Conservation (phyloP, 2,113 vertebrate species). For the Protomyctophum bolini region DNA sequence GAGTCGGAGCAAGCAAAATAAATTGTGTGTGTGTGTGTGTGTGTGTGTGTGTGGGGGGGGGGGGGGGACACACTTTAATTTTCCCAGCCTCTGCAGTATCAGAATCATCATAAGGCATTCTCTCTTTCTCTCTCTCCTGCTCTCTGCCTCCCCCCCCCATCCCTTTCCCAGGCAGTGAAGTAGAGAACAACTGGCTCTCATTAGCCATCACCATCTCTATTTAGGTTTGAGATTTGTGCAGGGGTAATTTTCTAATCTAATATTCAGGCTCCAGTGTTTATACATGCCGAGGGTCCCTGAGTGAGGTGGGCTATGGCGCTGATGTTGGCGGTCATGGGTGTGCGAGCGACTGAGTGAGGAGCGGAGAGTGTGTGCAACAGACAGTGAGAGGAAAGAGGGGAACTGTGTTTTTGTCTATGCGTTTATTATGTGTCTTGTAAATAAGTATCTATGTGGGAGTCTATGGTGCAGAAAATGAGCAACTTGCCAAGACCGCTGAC, state of each 20-base stretch:
- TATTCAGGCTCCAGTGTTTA: constrained; percentile 45
- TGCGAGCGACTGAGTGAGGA: not conserved
- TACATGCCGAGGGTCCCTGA: constrained; percentile 34
- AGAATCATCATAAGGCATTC: constrained; percentile 27
- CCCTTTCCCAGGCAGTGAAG: constrained; percentile 40
- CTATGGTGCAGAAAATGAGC: not conserved
- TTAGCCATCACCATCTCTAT: constrained; percentile 51
- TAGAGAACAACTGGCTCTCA: constrained; percentile 63
- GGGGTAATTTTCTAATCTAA: constrained; percentile 63
- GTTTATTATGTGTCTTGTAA: not conserved
- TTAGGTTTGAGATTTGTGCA: constrained; percentile 53
- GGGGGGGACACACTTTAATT: constrained; percentile 40
- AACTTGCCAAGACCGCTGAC: not conserved
- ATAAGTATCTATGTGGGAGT: not conserved
- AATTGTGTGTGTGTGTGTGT: no score
- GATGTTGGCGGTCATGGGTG: constrained; percentile 9
- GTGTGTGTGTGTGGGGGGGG: no score
- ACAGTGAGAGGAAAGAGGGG: not conserved
- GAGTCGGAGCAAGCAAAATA: constrained; percentile 21
- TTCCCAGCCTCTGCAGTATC: constrained; percentile 29
- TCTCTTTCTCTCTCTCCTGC: not conserved
- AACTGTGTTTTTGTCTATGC: not conserved
- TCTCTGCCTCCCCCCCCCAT: no score
- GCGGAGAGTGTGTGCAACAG: not conserved
- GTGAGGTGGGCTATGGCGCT: constrained; percentile 31